phyloP scores from a whole-genome alignment of 64 coral and sea anemone species.

The Pocillopora verrucosa region DNA sequence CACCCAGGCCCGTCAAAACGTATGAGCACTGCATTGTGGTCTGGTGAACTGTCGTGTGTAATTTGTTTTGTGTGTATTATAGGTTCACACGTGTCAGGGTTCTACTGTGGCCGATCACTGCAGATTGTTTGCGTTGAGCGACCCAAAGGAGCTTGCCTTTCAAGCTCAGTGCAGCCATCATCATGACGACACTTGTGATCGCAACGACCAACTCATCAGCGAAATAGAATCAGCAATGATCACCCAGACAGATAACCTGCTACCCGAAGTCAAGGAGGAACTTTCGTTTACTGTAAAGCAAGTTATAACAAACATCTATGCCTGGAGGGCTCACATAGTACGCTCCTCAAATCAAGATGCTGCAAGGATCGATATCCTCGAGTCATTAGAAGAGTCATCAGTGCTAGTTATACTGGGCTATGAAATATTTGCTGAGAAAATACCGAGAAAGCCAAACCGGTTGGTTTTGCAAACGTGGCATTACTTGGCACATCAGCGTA shows the following conservation, averaged over 20 bases:
- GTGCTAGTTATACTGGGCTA: constrained; percentile 33
- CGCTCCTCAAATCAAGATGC: constrained; percentile 7
- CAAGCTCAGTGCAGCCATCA: background rate
- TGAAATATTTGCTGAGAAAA: constrained; percentile 43
- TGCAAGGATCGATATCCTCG: background rate
- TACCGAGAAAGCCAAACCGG: constrained; percentile 48
- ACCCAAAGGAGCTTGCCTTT: background rate
- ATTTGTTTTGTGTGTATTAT: background rate
- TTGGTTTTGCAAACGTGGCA: constrained; percentile 52
- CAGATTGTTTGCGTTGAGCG: background rate
- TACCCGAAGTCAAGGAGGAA: constrained; percentile 5
- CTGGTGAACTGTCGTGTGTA: too few species aligned
- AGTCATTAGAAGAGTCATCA: constrained; percentile 11
- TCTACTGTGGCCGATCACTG: constrained; percentile 8
- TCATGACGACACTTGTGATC: background rate
- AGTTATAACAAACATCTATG: constrained; percentile 1
- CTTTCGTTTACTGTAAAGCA: constrained; percentile 14
- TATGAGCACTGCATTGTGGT: too few species aligned
- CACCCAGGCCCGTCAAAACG: too few species aligned
- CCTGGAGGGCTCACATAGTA: constrained; percentile 21
- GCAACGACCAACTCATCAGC: background rate
- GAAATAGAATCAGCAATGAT: background rate
- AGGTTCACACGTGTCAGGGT: constrained; percentile 8
- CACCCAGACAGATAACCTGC: background rate
- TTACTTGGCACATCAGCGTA: constrained; percentile 37